Conservation (phyloP, 2,113 vertebrate species). For the Micromys minutus region DNA sequence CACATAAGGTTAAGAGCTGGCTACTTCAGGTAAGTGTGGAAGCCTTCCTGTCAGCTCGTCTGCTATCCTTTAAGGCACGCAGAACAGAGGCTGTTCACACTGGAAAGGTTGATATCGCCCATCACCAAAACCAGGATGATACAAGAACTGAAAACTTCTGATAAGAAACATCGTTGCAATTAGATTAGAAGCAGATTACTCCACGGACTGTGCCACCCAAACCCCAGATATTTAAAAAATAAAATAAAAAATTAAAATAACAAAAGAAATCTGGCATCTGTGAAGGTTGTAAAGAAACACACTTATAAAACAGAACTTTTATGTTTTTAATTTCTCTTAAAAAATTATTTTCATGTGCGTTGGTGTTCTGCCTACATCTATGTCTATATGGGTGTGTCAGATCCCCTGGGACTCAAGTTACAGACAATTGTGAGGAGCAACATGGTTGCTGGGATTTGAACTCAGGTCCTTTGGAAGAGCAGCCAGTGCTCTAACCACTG, state of each 20-base stretch:
- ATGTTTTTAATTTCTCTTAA: no score
- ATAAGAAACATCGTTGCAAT: background rate
- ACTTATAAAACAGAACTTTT: background rate
- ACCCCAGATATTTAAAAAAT: background rate
- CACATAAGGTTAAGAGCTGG: background rate
- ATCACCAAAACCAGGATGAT: background rate
- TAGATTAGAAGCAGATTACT: constrained; percentile 2
- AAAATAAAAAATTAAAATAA: background rate
- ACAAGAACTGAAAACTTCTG: background rate
- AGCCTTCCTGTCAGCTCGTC: background rate
- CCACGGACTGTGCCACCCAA: background rate
- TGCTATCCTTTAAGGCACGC: background rate
- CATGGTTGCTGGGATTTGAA: no score
- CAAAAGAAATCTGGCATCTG: background rate
- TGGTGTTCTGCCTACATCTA: no score
- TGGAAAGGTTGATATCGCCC: background rate
- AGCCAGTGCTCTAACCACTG: no score
- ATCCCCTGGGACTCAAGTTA: no score
- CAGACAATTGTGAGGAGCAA: no score
- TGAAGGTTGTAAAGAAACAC: background rate
- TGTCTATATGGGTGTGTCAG: no score
- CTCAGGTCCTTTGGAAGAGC: no score
- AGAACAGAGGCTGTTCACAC: background rate
- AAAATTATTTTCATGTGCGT: no score
- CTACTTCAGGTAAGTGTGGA: background rate